A percentile compares a stretch with the other conserved stretches of the same genome.
These are phyloP conservation scores for Mormyrops attenuatus DNA, from an alignment of 2,797 vertebrate species.

Conservation along the genomic window DNA sequence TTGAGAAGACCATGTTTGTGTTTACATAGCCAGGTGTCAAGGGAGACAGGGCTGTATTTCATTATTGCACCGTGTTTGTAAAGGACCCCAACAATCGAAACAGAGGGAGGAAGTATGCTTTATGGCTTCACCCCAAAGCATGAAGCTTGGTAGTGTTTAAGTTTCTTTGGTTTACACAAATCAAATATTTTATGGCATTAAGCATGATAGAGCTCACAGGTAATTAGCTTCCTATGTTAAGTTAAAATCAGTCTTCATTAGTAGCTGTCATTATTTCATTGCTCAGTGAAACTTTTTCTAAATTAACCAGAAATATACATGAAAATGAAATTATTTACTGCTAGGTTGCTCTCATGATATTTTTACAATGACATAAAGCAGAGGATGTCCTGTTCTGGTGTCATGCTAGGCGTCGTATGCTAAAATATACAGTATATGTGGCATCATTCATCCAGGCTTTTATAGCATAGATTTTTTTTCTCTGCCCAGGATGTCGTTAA, in stretches of 20 bases:
- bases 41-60: neutral
- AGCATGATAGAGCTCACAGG: slow-evolving; percentile 38
- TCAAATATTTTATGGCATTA: slow-evolving; percentile 22
- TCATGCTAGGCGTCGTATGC: neutral
- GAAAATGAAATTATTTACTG: slow-evolving; percentile 27
- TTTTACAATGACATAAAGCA: slow-evolving; percentile 1
- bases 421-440: neutral
- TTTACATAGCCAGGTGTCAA: neutral
- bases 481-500: neutral
- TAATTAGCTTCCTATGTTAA: slow-evolving; percentile 38
- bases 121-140: neutral
- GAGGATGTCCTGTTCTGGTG: neutral
- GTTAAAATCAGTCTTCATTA: slow-evolving; percentile 39
- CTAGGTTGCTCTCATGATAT: slow-evolving; percentile 11
- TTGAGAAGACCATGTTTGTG: neutral
- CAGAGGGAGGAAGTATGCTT: neutral
- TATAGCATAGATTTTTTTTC: neutral
- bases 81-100: neutral
- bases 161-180: neutral
- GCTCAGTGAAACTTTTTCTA: slow-evolving; percentile 33
- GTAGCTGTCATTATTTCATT: slow-evolving; percentile 48
- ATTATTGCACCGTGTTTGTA: neutral
- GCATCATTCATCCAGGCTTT: slow-evolving; percentile 15
- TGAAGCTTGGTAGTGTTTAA: neutral
- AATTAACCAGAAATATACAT: slow-evolving; percentile 40